Conservation (phyloP, 2,888 invertebrate species). For the Melipona bicolor region DNA sequence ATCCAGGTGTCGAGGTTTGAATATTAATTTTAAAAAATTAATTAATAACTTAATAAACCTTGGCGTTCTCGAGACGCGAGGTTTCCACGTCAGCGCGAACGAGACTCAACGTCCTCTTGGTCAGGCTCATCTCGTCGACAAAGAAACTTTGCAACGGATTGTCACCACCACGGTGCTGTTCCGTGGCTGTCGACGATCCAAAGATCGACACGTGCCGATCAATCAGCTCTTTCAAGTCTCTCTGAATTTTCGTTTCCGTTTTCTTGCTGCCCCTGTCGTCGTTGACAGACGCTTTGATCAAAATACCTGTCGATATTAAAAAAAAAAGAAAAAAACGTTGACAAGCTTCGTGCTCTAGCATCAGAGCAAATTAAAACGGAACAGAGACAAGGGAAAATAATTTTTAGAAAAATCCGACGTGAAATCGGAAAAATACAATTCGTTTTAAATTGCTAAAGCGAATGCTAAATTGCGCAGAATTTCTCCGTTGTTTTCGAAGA, state of each 20-base stretch:
- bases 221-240: slow-evolving; percentile 73
- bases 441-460: no score
- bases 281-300: slow-evolving; percentile 30
- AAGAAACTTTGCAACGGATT: slow-evolving; percentile 87
- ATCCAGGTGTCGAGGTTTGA: no score
- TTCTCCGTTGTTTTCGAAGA: no score
- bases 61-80: slow-evolving; percentile 84
- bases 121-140: slow-evolving; percentile 87
- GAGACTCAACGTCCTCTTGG: slow-evolving; percentile 86
- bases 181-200: not conserved
- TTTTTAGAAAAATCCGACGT: no score
- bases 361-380: no score
- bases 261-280: slow-evolving; percentile 53
- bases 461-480: no score
- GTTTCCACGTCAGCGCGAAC: slow-evolving; percentile 84
- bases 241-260: slow-evolving; percentile 66
- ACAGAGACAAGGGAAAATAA: no score
- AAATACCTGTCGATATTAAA: slow-evolving; percentile 43
- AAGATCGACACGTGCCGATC: slow-evolving; percentile 56
- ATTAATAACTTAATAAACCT: slow-evolving; percentile 83
- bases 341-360: no score
- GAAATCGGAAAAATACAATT: no score
- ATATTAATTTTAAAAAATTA: not conserved
- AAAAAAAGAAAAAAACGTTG: no score
- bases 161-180: not conserved